Evolutionary conservation across 2,113 vertebrate species (phyloP), one percentile per base, ranked within the genome.

Genomic region (Spheniscus mendiculus): DNA sequence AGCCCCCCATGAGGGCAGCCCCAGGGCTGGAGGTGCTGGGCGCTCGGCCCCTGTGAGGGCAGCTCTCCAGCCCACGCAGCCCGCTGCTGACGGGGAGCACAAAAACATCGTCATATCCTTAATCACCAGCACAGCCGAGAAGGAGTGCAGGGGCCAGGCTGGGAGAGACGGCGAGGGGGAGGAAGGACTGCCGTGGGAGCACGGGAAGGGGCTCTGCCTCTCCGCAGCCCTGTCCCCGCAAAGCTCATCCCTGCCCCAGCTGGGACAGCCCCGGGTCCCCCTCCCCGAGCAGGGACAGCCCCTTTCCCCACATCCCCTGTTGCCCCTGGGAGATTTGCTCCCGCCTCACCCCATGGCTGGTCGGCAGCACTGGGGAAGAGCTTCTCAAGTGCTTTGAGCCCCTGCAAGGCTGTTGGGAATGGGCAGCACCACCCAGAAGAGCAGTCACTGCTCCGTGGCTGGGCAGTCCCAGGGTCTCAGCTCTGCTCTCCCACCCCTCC

Each of bases 391-490:
- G 8, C 40, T 29, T 4, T 14, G 82, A 59, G 83, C 11, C 32
- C 58, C n/a, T 29, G 25, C 29, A 7, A 61, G 10, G 20, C 27
- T 52, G 29, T 19, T 5, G 11, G 78, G 78, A 59, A 50, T 3
- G 6, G 53, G 49, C 38, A 84, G n/a, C 52, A 49, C 18, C 47
- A 21, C 10, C 5, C 8, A 7, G 11, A 36, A 32, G 10, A 40
- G 34, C 23, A 3, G 21, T 1, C 0, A 2, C 55, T 49, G 36
- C 32, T 15, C 50, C 0, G 0, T 15, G 34, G 32, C 66, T 45
- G 78, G 69, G 40, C 45, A 65, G 34, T 36, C 21, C 26, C 32
- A 6, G 77, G 85, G 21, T 40, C 50, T 59, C 74, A 67, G 44
- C 38, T 58, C 83, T 13, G 16, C 42, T 73, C 23, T 30, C 29